phyloP scores from a whole-genome alignment of 2,797 vertebrate genomes.

The Argentina silus region DNA sequence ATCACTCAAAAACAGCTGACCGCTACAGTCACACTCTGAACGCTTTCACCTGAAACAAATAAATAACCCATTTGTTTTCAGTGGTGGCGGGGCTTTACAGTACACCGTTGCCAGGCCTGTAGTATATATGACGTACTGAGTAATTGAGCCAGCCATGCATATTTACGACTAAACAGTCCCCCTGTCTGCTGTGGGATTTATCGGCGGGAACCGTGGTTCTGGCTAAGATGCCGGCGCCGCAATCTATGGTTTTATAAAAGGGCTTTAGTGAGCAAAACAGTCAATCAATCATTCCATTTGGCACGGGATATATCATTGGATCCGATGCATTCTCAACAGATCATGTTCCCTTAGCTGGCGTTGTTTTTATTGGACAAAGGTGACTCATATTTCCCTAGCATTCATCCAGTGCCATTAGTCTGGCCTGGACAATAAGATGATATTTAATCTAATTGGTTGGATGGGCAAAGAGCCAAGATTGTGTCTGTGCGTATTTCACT shows the following conservation, averaged over 20 bases:
- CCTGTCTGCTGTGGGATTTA: slow-evolving; percentile 61
- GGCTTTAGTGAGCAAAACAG: slow-evolving; percentile 63
- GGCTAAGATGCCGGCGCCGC: slow-evolving; percentile 37
- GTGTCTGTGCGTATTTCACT: not conserved
- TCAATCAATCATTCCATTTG: slow-evolving; percentile 64
- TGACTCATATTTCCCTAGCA: slow-evolving; percentile 11
- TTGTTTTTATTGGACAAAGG: slow-evolving; percentile 20
- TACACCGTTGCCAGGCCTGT: slow-evolving; percentile 38
- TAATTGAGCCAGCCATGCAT: slow-evolving; percentile 69
- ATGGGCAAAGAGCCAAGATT: not conserved
- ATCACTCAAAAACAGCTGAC: slow-evolving; percentile 42
- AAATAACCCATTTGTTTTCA: slow-evolving; percentile 56
- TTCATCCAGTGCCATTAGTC: slow-evolving; percentile 13
- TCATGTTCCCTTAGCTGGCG: slow-evolving; percentile 38
- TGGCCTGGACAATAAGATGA: not conserved
- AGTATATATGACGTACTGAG: slow-evolving; percentile 50
- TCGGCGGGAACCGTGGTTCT: slow-evolving; percentile 59
- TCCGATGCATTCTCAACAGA: slow-evolving; percentile 37
- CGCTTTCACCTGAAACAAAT: slow-evolving; percentile 53
- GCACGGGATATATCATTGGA: slow-evolving; percentile 45
- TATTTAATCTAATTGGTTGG: slow-evolving; percentile 12
- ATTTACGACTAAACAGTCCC: slow-evolving; percentile 71
- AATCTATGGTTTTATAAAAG: slow-evolving; percentile 72
- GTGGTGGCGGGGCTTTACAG: not conserved
- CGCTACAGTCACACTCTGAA: slow-evolving; percentile 27